Conservation (phyloP, 2,888 invertebrate species). For the Prosapia bicincta region DNA sequence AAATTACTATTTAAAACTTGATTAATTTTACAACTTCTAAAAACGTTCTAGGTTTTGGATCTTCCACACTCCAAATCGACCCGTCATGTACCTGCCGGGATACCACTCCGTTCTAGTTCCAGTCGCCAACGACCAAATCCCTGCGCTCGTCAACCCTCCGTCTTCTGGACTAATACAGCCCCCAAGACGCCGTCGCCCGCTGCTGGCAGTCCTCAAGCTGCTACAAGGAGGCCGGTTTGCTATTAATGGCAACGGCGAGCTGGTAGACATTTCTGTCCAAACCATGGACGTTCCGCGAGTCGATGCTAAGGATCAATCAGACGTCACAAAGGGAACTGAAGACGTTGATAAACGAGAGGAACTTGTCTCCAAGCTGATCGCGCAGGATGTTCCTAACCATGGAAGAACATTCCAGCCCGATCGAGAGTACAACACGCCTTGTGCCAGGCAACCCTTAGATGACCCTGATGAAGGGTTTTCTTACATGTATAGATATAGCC, state of each 20-base stretch:
- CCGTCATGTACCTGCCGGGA: conserved; percentile 35
- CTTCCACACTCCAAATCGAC: conserved; percentile 40
- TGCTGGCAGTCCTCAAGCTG: conserved; percentile 16
- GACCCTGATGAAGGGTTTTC: conserved; percentile 17
- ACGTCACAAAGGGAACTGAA: not conserved
- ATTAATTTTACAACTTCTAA: no score
- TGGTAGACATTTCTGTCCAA: not conserved
- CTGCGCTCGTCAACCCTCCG: not conserved
- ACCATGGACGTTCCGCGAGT: not conserved
- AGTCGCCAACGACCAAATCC: conserved; percentile 17
- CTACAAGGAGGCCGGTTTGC: conserved; percentile 5
- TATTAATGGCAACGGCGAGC: not conserved
- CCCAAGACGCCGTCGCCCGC: conserved; percentile 22
- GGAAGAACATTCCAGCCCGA: not conserved
- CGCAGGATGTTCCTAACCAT: not conserved
- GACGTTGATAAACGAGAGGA: not conserved
- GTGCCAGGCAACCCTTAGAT: not conserved
- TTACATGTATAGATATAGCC: conserved; percentile 11
- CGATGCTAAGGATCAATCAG: no score
- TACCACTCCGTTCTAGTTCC: conserved; percentile 35
- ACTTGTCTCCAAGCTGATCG: not conserved
- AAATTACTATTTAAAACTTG: no score
- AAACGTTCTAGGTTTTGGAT: conserved; percentile 30
- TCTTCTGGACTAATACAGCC: conserved; percentile 10
- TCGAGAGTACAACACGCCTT: not conserved